A percentile compares a stretch with the other conserved stretches of the same genome.
Evolutionary conservation across 1,140 invertebrate genomes (phyloP).

Genomic region (Teleogryllus occipitalis): DNA sequence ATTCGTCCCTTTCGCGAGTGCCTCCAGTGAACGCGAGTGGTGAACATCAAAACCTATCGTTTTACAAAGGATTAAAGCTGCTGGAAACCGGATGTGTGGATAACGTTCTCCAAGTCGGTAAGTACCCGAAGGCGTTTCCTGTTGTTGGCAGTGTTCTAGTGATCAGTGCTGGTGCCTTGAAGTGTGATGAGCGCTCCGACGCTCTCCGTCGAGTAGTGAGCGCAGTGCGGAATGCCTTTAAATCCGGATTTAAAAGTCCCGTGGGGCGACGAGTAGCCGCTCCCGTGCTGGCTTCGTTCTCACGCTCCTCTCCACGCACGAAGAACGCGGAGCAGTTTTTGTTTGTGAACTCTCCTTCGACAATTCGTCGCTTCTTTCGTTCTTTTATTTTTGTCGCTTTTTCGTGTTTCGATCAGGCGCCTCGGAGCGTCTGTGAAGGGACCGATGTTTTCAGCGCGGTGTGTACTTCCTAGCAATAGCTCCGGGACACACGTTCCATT

Average conservation of each 20-base stretch:
- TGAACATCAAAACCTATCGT: slow-evolving; percentile 70
- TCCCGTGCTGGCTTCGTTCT: background rate
- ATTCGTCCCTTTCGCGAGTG: slow-evolving; percentile 64
- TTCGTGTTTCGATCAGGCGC: no score
- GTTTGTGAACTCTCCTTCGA: no score
- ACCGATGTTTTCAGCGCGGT: background rate
- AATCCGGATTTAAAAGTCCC: background rate
- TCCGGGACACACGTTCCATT: slow-evolving; percentile 12
- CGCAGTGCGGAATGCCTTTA: background rate
- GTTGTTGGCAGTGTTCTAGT: background rate
- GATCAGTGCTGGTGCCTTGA: background rate
- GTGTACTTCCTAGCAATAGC: background rate
- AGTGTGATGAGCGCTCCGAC: background rate
- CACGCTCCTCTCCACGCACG: no score
- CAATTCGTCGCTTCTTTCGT: no score
- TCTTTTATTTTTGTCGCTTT: no score
- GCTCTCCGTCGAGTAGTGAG: background rate
- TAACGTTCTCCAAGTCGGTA: slow-evolving; percentile 81
- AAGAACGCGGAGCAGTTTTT: no score
- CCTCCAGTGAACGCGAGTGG: slow-evolving; percentile 30
- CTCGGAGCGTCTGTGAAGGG: no score
- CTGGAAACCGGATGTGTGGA: slow-evolving; percentile 70
- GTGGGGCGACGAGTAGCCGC: no score
- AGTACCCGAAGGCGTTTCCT: slow-evolving; percentile 38
- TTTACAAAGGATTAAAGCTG: slow-evolving; percentile 74